Conservation (phyloP, 2,797 vertebrate species). For the Taenioides sp. region DNA sequence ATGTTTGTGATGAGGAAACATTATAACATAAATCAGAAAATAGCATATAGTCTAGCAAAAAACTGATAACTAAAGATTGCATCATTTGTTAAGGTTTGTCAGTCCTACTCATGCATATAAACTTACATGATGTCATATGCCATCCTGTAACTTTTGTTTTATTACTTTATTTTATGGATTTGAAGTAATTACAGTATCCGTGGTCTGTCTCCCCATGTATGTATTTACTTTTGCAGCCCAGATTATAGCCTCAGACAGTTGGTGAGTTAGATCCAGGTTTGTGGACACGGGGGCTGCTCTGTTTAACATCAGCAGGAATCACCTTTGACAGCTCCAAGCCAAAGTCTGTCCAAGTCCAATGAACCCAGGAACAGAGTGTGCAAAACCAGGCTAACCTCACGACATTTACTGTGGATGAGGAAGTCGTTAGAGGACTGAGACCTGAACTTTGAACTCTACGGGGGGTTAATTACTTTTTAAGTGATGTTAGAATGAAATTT, state of each 20-base stretch:
- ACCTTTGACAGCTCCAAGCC: slow-evolving; percentile 22
- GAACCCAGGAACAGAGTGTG: background rate
- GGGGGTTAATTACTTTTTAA: background rate
- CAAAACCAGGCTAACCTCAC: background rate
- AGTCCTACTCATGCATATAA: background rate
- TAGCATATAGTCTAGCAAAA: too few species aligned
- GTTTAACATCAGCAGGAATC: background rate
- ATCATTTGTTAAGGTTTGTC: background rate
- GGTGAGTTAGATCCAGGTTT: slow-evolving; percentile 4
- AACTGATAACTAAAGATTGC: too few species aligned
- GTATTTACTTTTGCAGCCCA: background rate
- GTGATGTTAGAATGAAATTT: background rate
- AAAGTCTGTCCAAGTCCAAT: slow-evolving; percentile 3
- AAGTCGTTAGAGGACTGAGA: background rate
- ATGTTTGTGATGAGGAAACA: too few species aligned
- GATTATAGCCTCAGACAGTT: slow-evolving; percentile 12
- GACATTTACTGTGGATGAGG: slow-evolving; percentile 1
- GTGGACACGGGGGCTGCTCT: slow-evolving; percentile 13
- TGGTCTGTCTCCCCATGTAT: background rate
- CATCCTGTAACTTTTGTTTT: background rate
- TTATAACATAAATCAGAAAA: too few species aligned
- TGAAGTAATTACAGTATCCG: background rate
- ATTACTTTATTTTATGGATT: background rate
- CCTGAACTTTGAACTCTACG: background rate
- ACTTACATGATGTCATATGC: background rate